Conservation (phyloP, 1,140 invertebrate genomes). For the Bombus sibiricus region DNA sequence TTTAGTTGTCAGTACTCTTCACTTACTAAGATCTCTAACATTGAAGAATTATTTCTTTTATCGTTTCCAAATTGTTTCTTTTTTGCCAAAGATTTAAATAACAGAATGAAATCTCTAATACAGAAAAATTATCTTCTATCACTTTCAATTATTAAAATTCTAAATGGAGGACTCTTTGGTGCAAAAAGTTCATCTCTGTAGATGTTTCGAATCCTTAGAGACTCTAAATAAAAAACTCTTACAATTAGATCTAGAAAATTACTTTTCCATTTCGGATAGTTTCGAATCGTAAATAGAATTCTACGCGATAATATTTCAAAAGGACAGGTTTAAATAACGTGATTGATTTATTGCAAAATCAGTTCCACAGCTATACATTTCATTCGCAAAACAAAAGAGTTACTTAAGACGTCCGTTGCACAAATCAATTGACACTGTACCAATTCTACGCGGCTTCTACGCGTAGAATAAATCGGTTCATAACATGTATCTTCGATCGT, state of each 20-base stretch:
- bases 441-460: background rate
- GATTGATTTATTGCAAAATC: background rate
- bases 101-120: background rate
- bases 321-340: background rate
- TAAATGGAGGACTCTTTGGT: background rate
- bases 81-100: background rate
- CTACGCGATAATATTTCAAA: background rate
- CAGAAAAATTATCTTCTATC: background rate
- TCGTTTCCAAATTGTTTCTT: background rate
- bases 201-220: background rate
- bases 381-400: background rate
- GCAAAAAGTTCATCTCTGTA: background rate
- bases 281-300: background rate
- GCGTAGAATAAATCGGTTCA: slow-evolving; percentile 5
- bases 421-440: background rate
- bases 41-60: too few relatives aligned
- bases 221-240: background rate
- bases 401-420: background rate
- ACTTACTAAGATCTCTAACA: too few relatives aligned
- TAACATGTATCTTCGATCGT: slow-evolving; percentile 28
- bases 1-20: background rate
- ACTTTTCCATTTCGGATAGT: background rate
- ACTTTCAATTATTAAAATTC: too few relatives aligned
- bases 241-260: too few relatives aligned
- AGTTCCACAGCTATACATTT: background rate